phyloP scores from a whole-genome alignment of 2,797 vertebrate species.

The Acestrorhynchus altus region DNA sequence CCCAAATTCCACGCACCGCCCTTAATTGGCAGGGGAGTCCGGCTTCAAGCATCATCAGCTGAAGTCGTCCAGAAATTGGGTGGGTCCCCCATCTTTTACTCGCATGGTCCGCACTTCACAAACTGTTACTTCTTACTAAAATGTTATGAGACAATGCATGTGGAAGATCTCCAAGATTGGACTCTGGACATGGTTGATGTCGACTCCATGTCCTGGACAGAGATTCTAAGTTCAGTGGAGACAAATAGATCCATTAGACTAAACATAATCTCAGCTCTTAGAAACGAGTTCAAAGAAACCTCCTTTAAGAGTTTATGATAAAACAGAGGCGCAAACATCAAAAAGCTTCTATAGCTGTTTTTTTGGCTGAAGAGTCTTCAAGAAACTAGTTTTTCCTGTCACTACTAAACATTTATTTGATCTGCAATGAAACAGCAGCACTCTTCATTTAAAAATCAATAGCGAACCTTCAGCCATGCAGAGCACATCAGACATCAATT shows the following conservation, averaged over 20 bases:
- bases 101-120: no score
- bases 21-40: no score
- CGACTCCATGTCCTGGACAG: no score
- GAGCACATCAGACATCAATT: conserved; percentile 11
- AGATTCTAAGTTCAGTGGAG: neutral
- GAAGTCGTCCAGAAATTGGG: no score
- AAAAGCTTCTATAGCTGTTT: neutral
- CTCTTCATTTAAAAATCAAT: conserved; percentile 4
- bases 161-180: no score
- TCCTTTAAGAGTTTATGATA: neutral
- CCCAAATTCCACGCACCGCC: no score
- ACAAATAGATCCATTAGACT: neutral
- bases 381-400: neutral
- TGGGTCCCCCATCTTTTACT: no score
- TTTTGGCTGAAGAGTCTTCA: neutral
- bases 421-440: conserved; percentile 1
- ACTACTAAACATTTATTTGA: conserved; percentile 8
- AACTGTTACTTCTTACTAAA: no score
- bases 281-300: neutral
- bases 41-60: no score
- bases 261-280: neutral
- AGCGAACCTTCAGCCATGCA: neutral
- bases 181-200: no score
- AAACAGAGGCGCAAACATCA: neutral
- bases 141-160: no score